Evolutionary conservation across 2,113 vertebrate species (phyloP).

Genomic region (Leucosticte australis): DNA sequence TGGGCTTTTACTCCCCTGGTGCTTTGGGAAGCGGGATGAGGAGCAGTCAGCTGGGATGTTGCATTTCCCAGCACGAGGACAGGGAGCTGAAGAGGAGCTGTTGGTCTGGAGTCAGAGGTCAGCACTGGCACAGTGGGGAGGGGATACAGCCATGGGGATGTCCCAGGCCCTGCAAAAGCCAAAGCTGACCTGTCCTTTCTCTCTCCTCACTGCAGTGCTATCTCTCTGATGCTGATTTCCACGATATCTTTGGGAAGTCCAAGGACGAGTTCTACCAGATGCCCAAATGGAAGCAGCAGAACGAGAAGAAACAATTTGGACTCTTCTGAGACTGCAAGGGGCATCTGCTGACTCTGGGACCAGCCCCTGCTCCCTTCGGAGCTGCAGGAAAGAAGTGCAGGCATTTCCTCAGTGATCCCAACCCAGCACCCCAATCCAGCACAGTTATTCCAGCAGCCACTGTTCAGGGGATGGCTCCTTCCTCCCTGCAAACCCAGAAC

Average conservation of each 20-base stretch:
- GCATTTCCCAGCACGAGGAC: neutral
- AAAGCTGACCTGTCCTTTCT: neutral
- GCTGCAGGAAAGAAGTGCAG: neutral
- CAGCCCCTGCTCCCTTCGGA: neutral
- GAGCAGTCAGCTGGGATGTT: fast-evolving
- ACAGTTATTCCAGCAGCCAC: neutral
- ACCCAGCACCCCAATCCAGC: neutral
- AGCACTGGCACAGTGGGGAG: neutral
- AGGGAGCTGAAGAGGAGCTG: neutral
- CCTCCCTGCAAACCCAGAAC: neutral
- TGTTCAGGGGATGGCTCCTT: neutral
- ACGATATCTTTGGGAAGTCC: conserved; percentile 80
- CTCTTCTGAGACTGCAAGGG: conserved; percentile 78
- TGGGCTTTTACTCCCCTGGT: neutral
- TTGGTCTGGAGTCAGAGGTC: neutral
- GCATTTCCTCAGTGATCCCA: neutral
- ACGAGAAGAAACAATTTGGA: conserved; percentile 85
- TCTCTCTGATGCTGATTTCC: conserved; percentile 85
- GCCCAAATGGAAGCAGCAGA: conserved; percentile 89
- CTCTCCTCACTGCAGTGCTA: conserved; percentile 71
- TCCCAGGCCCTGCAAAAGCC: neutral
- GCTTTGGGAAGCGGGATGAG: neutral
- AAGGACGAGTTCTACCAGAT: conserved; percentile 82
- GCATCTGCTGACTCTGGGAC: neutral
- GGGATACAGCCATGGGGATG: neutral